phyloP scores from a whole-genome alignment of 2,888 invertebrate species.

The Hypomecis punctinalis region DNA sequence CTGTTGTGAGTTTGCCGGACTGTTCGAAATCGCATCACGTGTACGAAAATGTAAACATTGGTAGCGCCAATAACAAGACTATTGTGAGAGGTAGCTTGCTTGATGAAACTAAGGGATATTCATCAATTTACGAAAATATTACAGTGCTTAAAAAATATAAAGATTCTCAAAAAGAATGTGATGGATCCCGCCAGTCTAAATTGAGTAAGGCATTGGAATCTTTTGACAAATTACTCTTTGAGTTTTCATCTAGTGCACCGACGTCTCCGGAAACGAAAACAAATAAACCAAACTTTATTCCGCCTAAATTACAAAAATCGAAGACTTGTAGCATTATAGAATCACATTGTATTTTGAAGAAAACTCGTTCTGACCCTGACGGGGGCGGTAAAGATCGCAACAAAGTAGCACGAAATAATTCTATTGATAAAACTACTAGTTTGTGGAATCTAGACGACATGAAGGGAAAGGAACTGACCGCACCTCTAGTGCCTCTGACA shows the following conservation, averaged over 20 bases:
- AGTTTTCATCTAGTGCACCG: constrained; percentile 67
- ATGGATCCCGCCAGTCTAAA: constrained; percentile 64
- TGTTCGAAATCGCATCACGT: constrained; percentile 63
- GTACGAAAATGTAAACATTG: constrained; percentile 81
- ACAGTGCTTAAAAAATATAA: constrained; percentile 67
- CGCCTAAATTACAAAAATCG: constrained; percentile 87
- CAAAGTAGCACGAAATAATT: constrained; percentile 76
- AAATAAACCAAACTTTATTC: constrained; percentile 63
- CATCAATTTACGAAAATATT: constrained; percentile 80
- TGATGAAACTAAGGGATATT: constrained; percentile 77
- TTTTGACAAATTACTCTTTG: constrained; percentile 79
- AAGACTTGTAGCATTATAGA: constrained; percentile 89
- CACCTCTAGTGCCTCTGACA: constrained; percentile 72
- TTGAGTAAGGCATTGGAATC: constrained; percentile 79
- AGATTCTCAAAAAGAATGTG: constrained; percentile 45
- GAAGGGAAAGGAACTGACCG: constrained; percentile 79
- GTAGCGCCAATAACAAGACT: constrained; percentile 54
- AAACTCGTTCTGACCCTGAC: constrained; percentile 80
- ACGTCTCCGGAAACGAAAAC: constrained; percentile 56
- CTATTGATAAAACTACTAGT: constrained; percentile 84
- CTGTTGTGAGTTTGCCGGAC: constrained; percentile 65
- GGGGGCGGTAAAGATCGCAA: constrained; percentile 64
- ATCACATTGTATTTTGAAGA: constrained; percentile 88
- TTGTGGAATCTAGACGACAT: constrained; percentile 85
- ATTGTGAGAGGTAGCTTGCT: constrained; percentile 58